Evolutionary conservation across 2,797 vertebrate species (phyloP), one percentile per base, ranked within the genome.

Genomic region (Odontamblyopus lacepedii): DNA sequence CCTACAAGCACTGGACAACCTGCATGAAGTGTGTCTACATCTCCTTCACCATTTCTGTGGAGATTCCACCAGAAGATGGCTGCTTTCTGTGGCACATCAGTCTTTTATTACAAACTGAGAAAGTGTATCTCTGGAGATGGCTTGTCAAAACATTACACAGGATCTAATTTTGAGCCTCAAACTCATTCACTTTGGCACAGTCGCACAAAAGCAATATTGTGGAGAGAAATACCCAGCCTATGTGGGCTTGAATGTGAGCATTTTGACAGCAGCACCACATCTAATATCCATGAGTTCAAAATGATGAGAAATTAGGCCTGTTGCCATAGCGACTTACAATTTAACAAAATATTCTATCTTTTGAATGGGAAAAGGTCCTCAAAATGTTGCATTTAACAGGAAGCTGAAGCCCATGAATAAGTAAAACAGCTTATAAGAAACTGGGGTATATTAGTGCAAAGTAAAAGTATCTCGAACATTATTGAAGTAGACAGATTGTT

Each of bases 21-120:
- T 0, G 96, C 97, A 0, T 99, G 98, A 29, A 99, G 94, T 0
- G 96, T 98, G 90, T 96, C 95, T 0, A 23, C 91, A 0, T 98
- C 89, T 0, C 96, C 97, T 0, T 91, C 82, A 15, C 97, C 97
- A 0, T 95, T 98, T 86, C 91, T 94, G 19, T 83, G 95, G 62
- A 99, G 95, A 87, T 99, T 99, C 97, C 97, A 98, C 97, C 97
- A 99, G 92, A 99, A 98, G 23, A 99, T 91, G 23, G 96, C 97
- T 0, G 96, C 95, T 0, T 96, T 98, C 97, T 99, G 88, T 0
- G 77, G 74, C 65, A 57, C 6, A 55, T 61, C 7, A 63, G 6
- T 12, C 73, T 71, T 19, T 68, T 67, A 66, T 60, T 51, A n/a
- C 5, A 61, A 29, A 30, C 27, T 13, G 23, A n/a, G 23, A 59